Conservation (phyloP, 2,113 vertebrate species). For the Falco punctatus region DNA sequence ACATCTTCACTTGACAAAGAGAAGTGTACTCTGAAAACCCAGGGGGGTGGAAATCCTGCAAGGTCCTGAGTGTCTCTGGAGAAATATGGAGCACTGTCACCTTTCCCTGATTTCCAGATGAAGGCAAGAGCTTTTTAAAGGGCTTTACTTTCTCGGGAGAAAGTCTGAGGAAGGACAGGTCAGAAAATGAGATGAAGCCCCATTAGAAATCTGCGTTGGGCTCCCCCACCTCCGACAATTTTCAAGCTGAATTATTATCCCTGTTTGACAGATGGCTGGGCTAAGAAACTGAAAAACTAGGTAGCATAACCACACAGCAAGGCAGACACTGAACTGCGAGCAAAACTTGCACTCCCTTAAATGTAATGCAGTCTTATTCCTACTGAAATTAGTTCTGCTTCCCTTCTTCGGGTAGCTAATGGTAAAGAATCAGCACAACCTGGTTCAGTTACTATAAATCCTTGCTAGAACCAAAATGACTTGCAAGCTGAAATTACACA, state of each 20-base stretch:
- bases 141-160: background rate
- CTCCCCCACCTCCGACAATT: background rate
- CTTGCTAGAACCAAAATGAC: background rate
- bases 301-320: background rate
- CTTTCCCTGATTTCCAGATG: background rate
- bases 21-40: background rate
- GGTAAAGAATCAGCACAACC: background rate
- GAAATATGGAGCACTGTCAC: background rate
- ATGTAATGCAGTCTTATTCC: background rate
- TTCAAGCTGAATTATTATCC: background rate
- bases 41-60: background rate
- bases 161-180: background rate
- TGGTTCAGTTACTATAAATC: background rate
- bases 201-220: background rate
- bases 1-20: conserved; percentile 7
- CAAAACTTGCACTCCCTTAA: background rate
- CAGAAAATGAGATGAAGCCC: background rate
- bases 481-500: background rate
- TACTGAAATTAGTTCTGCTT: background rate
- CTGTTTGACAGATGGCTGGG: background rate
- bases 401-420: background rate
- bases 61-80: background rate
- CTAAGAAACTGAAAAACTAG: background rate
- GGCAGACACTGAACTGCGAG: background rate
- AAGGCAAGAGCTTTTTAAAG: background rate